A percentile compares a stretch with the other conserved stretches of the same genome.
These are phyloP conservation scores for Anniella stebbinsi DNA, from an alignment of 2,797 vertebrate genomes.

Conservation along the genomic window DNA sequence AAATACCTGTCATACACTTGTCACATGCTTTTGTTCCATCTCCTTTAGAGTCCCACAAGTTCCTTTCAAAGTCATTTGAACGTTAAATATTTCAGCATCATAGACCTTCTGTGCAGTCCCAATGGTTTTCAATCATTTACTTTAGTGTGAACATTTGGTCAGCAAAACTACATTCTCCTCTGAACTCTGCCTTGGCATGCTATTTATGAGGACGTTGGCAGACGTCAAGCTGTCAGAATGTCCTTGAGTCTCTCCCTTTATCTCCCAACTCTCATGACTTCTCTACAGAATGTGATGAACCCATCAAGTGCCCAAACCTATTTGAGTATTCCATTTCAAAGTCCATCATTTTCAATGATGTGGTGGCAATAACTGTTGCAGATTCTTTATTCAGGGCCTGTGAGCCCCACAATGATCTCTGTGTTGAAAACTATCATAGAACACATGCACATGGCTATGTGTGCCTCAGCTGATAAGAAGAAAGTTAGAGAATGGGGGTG, in stretches of 20 bases:
- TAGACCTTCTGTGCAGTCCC: slow-evolving; percentile 60
- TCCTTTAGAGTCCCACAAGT: slow-evolving; percentile 68
- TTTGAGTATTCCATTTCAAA: slow-evolving; percentile 51
- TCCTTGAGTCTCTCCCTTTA: slow-evolving; percentile 39
- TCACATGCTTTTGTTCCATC: slow-evolving; percentile 70
- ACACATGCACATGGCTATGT: slow-evolving; percentile 47
- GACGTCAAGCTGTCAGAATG: slow-evolving; percentile 53
- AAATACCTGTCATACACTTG: slow-evolving; percentile 65
- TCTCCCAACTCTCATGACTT: slow-evolving; percentile 14
- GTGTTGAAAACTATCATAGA: slow-evolving; percentile 53
- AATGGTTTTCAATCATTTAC: slow-evolving; percentile 74
- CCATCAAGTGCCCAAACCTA: slow-evolving; percentile 40
- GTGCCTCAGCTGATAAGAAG: slow-evolving; percentile 47
- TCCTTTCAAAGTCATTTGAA: slow-evolving; percentile 72
- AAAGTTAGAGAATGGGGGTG: slow-evolving; percentile 6
- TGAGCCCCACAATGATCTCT: slow-evolving; percentile 42
- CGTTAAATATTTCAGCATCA: slow-evolving; percentile 75
- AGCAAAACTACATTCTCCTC: slow-evolving; percentile 57
- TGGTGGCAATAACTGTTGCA: slow-evolving; percentile 35
- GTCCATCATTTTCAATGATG: slow-evolving; percentile 44
- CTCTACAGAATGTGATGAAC: slow-evolving; percentile 10
- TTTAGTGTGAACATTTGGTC: slow-evolving; percentile 66
- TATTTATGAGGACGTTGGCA: slow-evolving; percentile 65
- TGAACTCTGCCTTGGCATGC: slow-evolving; percentile 62
- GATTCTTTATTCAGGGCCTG: slow-evolving; percentile 27